phyloP scores from a whole-genome alignment of 2,113 vertebrate species.

The Pluvialis apricaria region DNA sequence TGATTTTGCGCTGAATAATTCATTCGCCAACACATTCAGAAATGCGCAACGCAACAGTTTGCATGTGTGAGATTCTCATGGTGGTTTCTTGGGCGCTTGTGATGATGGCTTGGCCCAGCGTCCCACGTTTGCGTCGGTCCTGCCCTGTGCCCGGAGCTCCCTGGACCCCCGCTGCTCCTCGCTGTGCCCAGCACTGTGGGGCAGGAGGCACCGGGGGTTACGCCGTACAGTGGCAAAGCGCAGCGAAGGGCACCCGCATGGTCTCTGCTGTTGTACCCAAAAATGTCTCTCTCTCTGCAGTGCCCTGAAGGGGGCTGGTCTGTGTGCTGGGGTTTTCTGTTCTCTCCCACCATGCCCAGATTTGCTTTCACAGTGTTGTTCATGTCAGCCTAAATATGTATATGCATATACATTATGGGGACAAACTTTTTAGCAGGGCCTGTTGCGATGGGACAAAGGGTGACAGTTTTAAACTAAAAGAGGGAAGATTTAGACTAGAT shows the following conservation, averaged over 20 bases:
- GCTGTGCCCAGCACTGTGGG: too few relatives aligned
- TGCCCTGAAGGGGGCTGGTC: neutral
- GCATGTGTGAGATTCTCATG: neutral
- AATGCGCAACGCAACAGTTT: neutral
- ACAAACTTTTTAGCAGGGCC: neutral
- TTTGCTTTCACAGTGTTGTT: neutral
- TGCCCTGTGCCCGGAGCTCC: too few relatives aligned
- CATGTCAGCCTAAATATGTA: neutral
- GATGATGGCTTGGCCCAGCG: neutral
- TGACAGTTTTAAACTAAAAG: neutral
- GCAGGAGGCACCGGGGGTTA: too few relatives aligned
- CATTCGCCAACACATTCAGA: neutral
- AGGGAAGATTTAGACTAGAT: neutral
- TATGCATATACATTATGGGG: neutral
- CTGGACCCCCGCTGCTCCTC: too few relatives aligned
- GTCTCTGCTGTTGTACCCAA: neutral
- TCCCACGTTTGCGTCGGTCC: accelerated
- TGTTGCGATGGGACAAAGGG: neutral
- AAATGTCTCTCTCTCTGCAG: neutral
- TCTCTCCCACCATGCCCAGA: neutral
- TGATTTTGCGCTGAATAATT: neutral
- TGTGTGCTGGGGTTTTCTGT: neutral
- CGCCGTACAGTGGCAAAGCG: accelerated
- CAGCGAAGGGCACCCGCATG: accelerated
- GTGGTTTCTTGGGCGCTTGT: neutral